Evolutionary conservation across 2,113 vertebrate species (phyloP).

Genomic region (human (Homo sapiens)): GRCh38 chr9:134141501-134142000

Average conservation of each 20-base stretch:
- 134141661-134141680: accelerated
- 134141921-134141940: not conserved
- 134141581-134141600: constrained; percentile 87
- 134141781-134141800: not conserved
- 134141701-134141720: not conserved
- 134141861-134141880: accelerated
- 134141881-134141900: not conserved
- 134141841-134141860: not conserved
- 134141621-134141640: accelerated
- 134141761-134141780: not conserved
- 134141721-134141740: not conserved
- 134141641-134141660: accelerated
- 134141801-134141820: no score
- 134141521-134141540: constrained; percentile 99
- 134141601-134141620: accelerated
- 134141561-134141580: constrained; percentile 98
- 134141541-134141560: constrained; percentile 98
- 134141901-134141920: not conserved
- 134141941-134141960: constrained; percentile 94
- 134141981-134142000: constrained; percentile 98
- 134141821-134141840: accelerated
- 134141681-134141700: not conserved
- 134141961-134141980: constrained; percentile 99
- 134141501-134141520: constrained; percentile 94
- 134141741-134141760: not conserved